phyloP scores from a whole-genome alignment of 64 coral and sea anemone species.

The Montipora sp. region DNA sequence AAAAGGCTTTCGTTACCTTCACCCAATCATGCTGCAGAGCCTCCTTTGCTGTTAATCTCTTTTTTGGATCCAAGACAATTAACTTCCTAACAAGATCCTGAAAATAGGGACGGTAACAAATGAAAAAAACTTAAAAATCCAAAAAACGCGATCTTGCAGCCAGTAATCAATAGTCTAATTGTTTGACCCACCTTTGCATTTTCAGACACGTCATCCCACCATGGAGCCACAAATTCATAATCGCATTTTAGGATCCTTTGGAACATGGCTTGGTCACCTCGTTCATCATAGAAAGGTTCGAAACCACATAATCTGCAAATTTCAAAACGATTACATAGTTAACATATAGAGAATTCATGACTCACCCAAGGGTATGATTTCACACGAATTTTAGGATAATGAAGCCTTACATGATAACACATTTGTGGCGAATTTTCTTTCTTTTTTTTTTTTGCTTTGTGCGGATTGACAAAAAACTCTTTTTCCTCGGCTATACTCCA shows the following conservation, averaged over 20 bases:
- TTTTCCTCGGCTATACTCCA: no score
- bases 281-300: slow-evolving; percentile 97
- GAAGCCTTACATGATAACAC: no score
- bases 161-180: background rate
- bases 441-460: no score
- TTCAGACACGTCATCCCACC: slow-evolving; percentile 97
- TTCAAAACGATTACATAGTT: background rate
- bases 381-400: no score
- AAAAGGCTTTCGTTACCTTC: slow-evolving; percentile 51
- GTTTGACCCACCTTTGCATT: slow-evolving; percentile 84
- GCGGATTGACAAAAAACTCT: no score
- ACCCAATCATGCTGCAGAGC: slow-evolving; percentile 87
- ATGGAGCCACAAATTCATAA: slow-evolving; percentile 92
- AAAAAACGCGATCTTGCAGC: no score
- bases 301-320: slow-evolving; percentile 90
- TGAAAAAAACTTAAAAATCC: background rate
- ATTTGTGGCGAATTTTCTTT: no score
- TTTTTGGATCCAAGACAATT: slow-evolving; percentile 81
- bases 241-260: slow-evolving; percentile 97
- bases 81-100: slow-evolving; percentile 92
- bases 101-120: background rate
- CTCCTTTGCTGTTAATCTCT: slow-evolving; percentile 86
- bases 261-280: slow-evolving; percentile 98
- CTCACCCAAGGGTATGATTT: no score
- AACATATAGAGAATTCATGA: no score